These are phyloP conservation scores for Polyergus mexicanus DNA, from an alignment of 1,140 invertebrate genomes.

Conservation along the genomic window DNA sequence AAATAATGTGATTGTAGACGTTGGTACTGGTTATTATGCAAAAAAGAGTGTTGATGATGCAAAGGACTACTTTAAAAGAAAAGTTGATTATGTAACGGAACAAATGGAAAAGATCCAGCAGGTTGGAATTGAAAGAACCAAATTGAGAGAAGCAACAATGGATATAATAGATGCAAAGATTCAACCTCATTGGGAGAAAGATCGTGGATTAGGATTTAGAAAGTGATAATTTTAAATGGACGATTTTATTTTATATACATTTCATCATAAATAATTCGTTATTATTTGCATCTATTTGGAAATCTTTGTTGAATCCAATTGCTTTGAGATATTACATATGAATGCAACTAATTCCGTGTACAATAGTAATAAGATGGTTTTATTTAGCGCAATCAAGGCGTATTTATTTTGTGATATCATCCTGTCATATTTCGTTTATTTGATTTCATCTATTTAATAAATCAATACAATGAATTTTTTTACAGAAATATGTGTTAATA, in stretches of 20 bases:
- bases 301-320: constrained; percentile 27
- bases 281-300: constrained; percentile 13
- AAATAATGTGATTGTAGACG: constrained; percentile 95
- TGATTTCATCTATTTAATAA: constrained; percentile 36
- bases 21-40: constrained; percentile 98
- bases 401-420: constrained; percentile 43
- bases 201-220: constrained; percentile 63
- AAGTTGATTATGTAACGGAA: constrained; percentile 95
- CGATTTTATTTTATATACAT: constrained; percentile 8
- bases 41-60: constrained; percentile 94
- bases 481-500: constrained; percentile 45
- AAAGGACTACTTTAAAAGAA: constrained; percentile 97
- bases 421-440: constrained; percentile 43
- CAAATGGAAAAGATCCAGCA: constrained; percentile 97
- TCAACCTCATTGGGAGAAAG: constrained; percentile 80
- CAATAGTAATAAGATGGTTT: constrained; percentile 20
- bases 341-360: constrained; percentile 29
- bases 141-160: constrained; percentile 92
- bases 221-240: constrained; percentile 42
- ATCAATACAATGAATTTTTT: constrained; percentile 41
- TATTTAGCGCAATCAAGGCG: constrained; percentile 13
- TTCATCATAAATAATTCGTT: constrained; percentile 19
- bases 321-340: constrained; percentile 26
- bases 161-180: constrained; percentile 91
- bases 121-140: constrained; percentile 94